phyloP scores from a whole-genome alignment of 2,113 vertebrate species.

The Xenopus tropicalis region UCB_Xtro_10.0 CM004452.2:22042001-22042500 shows the following conservation, averaged over 20 bases:
- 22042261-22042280: no score
- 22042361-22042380: no score
- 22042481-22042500: no score
- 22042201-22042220: conserved; percentile 28
- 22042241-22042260: not conserved
- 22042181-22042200: conserved; percentile 80
- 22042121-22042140: conserved; percentile 67
- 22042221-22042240: not conserved
- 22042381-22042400: no score
- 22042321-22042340: no score
- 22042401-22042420: no score
- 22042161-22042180: conserved; percentile 73
- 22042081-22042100: conserved; percentile 67
- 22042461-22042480: no score
- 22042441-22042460: no score
- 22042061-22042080: conserved; percentile 79
- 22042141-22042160: conserved; percentile 65
- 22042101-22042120: conserved; percentile 52
- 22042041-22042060: conserved; percentile 70
- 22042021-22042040: conserved; percentile 73
- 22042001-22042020: conserved; percentile 68
- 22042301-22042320: no score
- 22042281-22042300: no score
- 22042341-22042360: no score
- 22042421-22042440: no score